Conservation (phyloP, 2,888 invertebrate genomes). For the Gisinianus flammeolus region DNA sequence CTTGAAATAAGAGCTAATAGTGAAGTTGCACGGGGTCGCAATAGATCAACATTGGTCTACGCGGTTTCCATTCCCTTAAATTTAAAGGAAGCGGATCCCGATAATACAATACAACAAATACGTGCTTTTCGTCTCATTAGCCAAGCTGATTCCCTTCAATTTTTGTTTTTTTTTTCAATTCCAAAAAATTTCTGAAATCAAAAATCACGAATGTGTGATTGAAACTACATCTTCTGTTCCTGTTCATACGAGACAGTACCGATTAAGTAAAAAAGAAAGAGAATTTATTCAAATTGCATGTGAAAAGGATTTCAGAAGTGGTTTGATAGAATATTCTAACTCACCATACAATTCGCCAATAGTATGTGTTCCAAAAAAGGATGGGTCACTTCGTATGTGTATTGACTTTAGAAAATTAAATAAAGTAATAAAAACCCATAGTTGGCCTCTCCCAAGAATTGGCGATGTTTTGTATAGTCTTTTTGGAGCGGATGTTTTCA, state of each 20-base stretch:
- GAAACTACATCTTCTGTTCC: conserved; percentile 39
- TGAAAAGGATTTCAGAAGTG: conserved; percentile 55
- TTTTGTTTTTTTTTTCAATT: too few species aligned
- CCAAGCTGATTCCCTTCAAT: too few species aligned
- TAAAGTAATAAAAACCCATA: conserved; percentile 25
- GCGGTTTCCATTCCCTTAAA: too few species aligned
- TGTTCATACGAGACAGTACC: conserved; percentile 20
- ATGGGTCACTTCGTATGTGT: conserved; percentile 51
- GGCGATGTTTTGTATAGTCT: conserved; percentile 38
- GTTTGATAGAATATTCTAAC: conserved; percentile 58
- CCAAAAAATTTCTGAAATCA: not conserved
- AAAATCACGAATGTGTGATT: too few species aligned
- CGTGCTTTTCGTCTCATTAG: too few species aligned
- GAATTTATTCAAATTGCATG: conserved; percentile 43
- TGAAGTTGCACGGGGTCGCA: too few species aligned
- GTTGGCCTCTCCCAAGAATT: conserved; percentile 40
- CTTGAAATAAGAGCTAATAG: too few species aligned
- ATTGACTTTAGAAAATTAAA: conserved; percentile 50
- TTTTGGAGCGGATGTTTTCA: conserved; percentile 35
- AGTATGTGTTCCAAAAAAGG: conserved; percentile 61
- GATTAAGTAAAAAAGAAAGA: not conserved
- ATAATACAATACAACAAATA: too few species aligned
- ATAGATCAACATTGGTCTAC: too few species aligned
- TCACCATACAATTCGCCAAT: conserved; percentile 61
- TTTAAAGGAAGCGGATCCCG: too few species aligned